Evolutionary conservation across 2,888 invertebrate genomes (phyloP), one percentile per base, ranked within the genome.

Genomic region (Chromoteleia sp.): DNA sequence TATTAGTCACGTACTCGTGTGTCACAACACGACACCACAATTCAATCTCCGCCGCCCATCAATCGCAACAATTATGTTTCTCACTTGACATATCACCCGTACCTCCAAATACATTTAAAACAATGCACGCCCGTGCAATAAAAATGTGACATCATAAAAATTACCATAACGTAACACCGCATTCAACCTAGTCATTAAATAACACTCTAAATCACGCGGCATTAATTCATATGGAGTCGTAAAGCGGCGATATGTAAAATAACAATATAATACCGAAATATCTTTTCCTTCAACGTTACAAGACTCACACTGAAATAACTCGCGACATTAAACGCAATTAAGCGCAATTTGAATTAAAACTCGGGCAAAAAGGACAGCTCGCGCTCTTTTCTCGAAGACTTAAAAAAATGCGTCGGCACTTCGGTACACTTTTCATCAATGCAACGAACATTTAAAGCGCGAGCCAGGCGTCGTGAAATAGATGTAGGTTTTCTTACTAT

Each of bases 91-190:
- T 54, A 54, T 54, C 61, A 36, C 54, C 6, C 30, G 4, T 73
- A n/a, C 41, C 41, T 33, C 10, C 61, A 54, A 70, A 76, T 61
- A 15, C 33, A 61, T 67, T 67, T 61, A 45, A 76, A 77, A 63
- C 30, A 52, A 41, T 29, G 52, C 71, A 78, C 56, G 45, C 25
- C 36, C 21, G 45, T 3, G 56, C 45, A 58, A 71, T 78, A 65
- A 71, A 77, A 76, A 76, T 54, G 54, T 61, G 54, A 68, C 61
- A 54, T 75, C 56, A 67, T 68, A 63, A 76, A 76, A 78, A 78
- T 78, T 78, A 78, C 56, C 78, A 78, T 78, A 78, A 65, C 78
- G 78, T 65, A 71, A 78, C 52, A 36, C 63, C 17, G 39, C 61
- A 58, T 56, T 78, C 65, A 54, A 54, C 58, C 39, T 52, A 71